phyloP scores from a whole-genome alignment of 2,113 vertebrate genomes.

The Triplophysa tibetana region DNA sequence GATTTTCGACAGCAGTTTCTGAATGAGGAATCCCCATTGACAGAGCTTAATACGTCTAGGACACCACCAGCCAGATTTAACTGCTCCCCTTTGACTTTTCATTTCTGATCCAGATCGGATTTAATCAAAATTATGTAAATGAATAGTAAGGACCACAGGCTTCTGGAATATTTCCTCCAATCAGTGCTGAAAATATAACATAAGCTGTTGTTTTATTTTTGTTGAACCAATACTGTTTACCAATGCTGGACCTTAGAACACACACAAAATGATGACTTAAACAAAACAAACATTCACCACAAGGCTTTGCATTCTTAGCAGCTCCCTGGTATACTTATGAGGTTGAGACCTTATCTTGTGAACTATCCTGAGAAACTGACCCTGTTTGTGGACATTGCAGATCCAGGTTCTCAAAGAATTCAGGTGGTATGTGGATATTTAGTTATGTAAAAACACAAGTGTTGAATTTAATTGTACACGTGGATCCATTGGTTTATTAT shows the following conservation, averaged over 20 bases:
- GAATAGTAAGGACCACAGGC: neutral
- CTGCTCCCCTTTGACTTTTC: neutral
- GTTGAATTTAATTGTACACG: neutral
- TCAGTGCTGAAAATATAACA: neutral
- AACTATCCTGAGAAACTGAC: constrained; percentile 44
- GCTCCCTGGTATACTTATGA: constrained; percentile 48
- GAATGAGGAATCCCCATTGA: constrained; percentile 27
- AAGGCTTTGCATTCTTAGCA: constrained; percentile 52
- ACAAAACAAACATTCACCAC: constrained; percentile 55
- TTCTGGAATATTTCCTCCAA: constrained; percentile 10
- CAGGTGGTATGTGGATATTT: neutral
- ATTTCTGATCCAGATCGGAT: constrained; percentile 6
- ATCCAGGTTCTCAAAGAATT: neutral
- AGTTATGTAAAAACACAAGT: neutral
- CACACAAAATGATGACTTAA: constrained; percentile 53
- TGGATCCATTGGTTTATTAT: too few species aligned
- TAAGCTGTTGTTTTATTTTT: neutral
- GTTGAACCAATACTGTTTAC: constrained; percentile 10
- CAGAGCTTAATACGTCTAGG: constrained; percentile 4
- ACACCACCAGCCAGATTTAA: constrained; percentile 21
- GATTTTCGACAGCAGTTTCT: constrained; percentile 16
- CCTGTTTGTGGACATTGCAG: constrained; percentile 15
- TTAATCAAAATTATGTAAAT: neutral
- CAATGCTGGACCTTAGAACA: neutral
- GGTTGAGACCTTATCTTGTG: constrained; percentile 37